Evolutionary conservation across 2,888 invertebrate genomes (phyloP), one percentile per base, ranked within the genome.

Genomic region (Syrista parreyssii): DNA sequence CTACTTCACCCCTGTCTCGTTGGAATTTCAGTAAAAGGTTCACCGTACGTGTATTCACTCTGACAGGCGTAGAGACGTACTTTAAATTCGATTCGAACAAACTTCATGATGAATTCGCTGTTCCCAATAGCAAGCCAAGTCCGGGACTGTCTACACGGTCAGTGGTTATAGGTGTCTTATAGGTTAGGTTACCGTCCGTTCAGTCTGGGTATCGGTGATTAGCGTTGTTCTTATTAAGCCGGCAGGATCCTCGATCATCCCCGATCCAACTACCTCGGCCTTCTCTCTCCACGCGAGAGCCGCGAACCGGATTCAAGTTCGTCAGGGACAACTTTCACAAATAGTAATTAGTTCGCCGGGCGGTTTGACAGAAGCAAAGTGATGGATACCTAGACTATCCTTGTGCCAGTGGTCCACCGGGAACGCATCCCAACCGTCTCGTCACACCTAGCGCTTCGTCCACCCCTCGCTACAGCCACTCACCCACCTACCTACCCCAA

Each of bases 261-360:
- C 9, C 15, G 23, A 55, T 55, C 55, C 55, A 23, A 23, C 72
- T 11, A 81, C 78, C 78, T 79, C 76, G 81, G 80, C 79, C 80
- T 73, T 75, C 79, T 36, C 75, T 12, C 55, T 31, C 31, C 31
- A 33, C 71, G 31, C 32, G 71, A 2, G 23, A 71, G 71, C 15
- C 30, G 71, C 71, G 71, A 15, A 33, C 30, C 32, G 32, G 71
- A 71, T 71, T 73, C 36, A 75, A 78, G 68, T 73, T 74, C 78
- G 76, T 80, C 77, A 79, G 79, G 68, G 75, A 74, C 34, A 55
- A 77, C 69, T 77, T 75, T 74, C 69, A 76, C 73, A 77, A 78
- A 76, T 76, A 79, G 76, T 78, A 79, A 80, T 82, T 79, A 80
- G 79, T 75, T 80, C 77, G 79, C 76, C 68, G 71, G 77, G 77